These are phyloP conservation scores for Tethya wilhelma DNA, from an alignment of 37 sponge, comb jelly and placozoan species.

Conservation along the genomic window DNA sequence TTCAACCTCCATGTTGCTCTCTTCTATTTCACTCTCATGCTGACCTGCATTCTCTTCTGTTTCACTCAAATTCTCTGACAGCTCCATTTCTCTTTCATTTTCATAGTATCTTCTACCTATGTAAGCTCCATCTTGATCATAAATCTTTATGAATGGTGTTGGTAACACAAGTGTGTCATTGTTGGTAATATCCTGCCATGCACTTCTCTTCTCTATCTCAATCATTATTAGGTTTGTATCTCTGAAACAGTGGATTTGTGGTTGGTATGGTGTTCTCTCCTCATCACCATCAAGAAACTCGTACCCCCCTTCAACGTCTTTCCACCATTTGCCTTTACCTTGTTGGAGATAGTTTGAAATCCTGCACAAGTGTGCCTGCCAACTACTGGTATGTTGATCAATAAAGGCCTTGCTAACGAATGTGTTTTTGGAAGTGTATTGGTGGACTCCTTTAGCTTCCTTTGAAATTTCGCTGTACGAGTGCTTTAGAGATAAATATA, in stretches of 20 bases:
- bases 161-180: neutral
- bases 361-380: constrained; percentile 8
- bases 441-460: neutral
- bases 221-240: neutral
- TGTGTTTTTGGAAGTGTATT: constrained; percentile 3
- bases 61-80: too few species aligned
- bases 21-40: too few species aligned
- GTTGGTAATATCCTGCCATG: neutral
- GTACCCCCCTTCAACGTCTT: neutral
- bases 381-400: neutral
- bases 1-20: too few species aligned
- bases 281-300: constrained; percentile 12
- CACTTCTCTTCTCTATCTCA: neutral
- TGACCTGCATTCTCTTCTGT: too few species aligned
- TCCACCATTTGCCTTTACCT: constrained; percentile 12
- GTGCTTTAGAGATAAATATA: neutral
- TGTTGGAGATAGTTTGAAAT: constrained; percentile 3
- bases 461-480: constrained; percentile 1
- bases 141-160: constrained; percentile 13
- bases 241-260: neutral
- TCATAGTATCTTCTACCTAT: too few species aligned
- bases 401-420: neutral
- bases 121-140: neutral
- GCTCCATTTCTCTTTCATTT: too few species aligned
- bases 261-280: neutral